phyloP scores from a whole-genome alignment of 2,888 invertebrate genomes.

The Drosophila rubida region DNA sequence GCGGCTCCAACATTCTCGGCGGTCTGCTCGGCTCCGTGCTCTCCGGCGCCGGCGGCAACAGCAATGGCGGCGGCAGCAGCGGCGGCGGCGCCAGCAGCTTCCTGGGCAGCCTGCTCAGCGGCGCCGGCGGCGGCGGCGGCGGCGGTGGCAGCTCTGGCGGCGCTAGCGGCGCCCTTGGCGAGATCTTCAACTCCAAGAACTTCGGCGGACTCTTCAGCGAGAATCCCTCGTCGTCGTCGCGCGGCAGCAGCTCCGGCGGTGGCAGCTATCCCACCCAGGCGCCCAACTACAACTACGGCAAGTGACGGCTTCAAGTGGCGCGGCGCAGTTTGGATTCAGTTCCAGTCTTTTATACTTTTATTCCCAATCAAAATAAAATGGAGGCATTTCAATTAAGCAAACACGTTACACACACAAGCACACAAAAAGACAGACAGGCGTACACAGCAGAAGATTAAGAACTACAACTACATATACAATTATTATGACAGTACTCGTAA shows the following conservation, averaged over 20 bases:
- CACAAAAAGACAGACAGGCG: too few relatives aligned
- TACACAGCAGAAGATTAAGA: background rate
- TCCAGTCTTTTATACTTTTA: constrained; percentile 22
- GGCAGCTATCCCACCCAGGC: constrained; percentile 83
- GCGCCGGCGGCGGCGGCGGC: constrained; percentile 39
- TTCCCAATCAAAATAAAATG: constrained; percentile 44
- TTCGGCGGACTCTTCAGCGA: constrained; percentile 84
- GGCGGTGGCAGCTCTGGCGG: constrained; percentile 57
- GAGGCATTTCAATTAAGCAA: constrained; percentile 53
- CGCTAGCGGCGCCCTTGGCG: constrained; percentile 72
- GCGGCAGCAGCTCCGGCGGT: constrained; percentile 15
- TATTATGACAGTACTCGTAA: constrained; percentile 28
- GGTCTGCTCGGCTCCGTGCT: constrained; percentile 77
- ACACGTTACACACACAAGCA: constrained; percentile 13
- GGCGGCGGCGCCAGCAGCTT: constrained; percentile 68
- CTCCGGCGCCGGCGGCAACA: constrained; percentile 62
- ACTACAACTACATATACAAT: constrained; percentile 32
- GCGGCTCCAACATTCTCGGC: constrained; percentile 73
- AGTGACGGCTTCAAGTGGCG: constrained; percentile 12
- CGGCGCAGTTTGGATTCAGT: background rate
- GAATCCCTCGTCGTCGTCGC: constrained; percentile 75
- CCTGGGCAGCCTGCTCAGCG: constrained; percentile 68
- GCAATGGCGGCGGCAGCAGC: constrained; percentile 43
- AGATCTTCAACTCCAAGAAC: constrained; percentile 82
- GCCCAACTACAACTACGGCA: constrained; percentile 68